Conservation (phyloP, 2,888 invertebrate genomes). For the Drepana falcataria region DNA sequence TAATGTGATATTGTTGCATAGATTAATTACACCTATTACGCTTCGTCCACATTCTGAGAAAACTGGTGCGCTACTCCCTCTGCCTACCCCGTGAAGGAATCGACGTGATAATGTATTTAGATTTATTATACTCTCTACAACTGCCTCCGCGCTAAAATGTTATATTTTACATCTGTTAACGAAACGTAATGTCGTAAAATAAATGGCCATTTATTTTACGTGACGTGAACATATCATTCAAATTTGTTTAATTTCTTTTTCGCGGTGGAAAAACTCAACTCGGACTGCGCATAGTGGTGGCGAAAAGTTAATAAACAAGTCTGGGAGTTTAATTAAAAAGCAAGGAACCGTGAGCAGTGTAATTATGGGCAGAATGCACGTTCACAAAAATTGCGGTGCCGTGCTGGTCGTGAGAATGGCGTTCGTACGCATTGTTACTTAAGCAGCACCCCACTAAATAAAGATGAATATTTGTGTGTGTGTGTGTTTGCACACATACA, state of each 20-base stretch:
- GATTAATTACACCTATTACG: too few relatives aligned
- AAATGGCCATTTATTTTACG: background rate
- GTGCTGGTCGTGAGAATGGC: background rate
- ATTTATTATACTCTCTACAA: too few relatives aligned
- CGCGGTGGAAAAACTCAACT: constrained; percentile 13
- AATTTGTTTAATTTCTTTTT: constrained; percentile 22
- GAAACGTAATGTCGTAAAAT: background rate
- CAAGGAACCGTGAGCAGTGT: constrained; percentile 46
- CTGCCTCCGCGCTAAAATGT: too few relatives aligned
- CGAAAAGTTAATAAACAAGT: constrained; percentile 53
- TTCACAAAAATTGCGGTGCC: constrained; percentile 2
- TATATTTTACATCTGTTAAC: too few relatives aligned
- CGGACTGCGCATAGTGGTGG: constrained; percentile 17
- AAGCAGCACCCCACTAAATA: too few relatives aligned
- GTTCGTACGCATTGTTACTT: background rate
- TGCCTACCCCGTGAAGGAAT: too few relatives aligned
- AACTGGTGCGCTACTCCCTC: too few relatives aligned
- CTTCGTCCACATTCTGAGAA: too few relatives aligned
- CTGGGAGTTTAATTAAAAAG: constrained; percentile 52
- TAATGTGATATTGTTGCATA: too few relatives aligned
- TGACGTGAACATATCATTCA: constrained; percentile 11
- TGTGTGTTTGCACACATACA: too few relatives aligned
- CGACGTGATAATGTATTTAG: too few relatives aligned
- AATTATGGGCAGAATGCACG: constrained; percentile 42
- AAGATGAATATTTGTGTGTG: background rate